Evolutionary conservation across 2,888 invertebrate species (phyloP).

Genomic region (Dasypolia templi): DNA sequence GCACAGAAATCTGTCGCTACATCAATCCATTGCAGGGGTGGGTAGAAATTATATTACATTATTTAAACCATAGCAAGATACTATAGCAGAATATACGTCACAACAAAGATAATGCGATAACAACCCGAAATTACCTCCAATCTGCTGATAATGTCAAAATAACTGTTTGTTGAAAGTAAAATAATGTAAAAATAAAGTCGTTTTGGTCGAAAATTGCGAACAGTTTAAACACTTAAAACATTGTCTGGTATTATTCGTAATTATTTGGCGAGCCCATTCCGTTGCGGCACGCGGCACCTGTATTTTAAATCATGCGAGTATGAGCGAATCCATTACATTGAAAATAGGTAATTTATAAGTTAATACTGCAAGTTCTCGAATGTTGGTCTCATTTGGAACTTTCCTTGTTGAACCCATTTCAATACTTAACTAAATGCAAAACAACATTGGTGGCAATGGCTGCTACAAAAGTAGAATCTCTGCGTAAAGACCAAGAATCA

Average conservation of each 20-base stretch:
- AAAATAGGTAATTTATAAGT: slow-evolving; percentile 68
- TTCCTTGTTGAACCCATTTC: background rate
- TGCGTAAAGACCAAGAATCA: background rate
- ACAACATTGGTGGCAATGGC: background rate
- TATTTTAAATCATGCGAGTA: slow-evolving; percentile 73
- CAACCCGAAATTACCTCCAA: slow-evolving; percentile 27
- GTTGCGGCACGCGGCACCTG: slow-evolving; percentile 69
- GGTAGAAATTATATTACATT: no score
- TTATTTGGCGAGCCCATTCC: slow-evolving; percentile 65
- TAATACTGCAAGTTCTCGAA: slow-evolving; percentile 62
- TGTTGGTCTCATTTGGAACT: background rate
- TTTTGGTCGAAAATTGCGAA: slow-evolving; percentile 57
- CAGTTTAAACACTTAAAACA: slow-evolving; percentile 65
- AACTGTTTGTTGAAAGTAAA: slow-evolving; percentile 51
- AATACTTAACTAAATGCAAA: background rate
- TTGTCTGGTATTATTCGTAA: slow-evolving; percentile 69
- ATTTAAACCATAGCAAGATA: background rate
- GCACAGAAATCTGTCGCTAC: no score
- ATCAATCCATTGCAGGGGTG: background rate
- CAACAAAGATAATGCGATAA: slow-evolving; percentile 22
- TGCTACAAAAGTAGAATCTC: background rate
- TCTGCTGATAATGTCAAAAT: slow-evolving; percentile 54
- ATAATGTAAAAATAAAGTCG: slow-evolving; percentile 37
- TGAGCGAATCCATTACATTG: slow-evolving; percentile 62
- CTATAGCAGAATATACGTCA: background rate